Evolutionary conservation across 2,888 invertebrate species (phyloP).

Genomic region (Ormyrus labotus): DNA sequence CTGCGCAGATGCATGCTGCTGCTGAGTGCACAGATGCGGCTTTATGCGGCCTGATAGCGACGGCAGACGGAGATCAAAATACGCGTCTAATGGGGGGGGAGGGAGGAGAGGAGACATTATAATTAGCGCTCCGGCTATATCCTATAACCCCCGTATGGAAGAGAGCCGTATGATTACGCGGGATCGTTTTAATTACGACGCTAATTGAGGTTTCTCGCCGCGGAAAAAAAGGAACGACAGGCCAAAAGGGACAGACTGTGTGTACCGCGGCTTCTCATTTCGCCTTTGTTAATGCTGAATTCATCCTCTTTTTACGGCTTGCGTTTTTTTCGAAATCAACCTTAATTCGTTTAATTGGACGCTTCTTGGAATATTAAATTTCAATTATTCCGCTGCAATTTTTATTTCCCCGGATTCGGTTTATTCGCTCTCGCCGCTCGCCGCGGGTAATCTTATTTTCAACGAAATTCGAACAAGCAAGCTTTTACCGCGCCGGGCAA

Average conservation of each 20-base stretch:
- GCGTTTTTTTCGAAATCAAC: slow-evolving; percentile 4
- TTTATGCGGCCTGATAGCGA: slow-evolving; percentile 22
- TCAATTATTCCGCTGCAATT: slow-evolving; percentile 24
- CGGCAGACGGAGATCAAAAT: slow-evolving; percentile 44
- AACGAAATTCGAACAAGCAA: not conserved
- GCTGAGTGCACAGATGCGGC: not conserved
- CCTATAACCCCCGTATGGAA: slow-evolving; percentile 1
- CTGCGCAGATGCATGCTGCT: slow-evolving; percentile 12
- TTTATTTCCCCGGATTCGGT: not conserved
- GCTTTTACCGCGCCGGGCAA: too few relatives aligned
- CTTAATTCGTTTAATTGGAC: slow-evolving; percentile 41
- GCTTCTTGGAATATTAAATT: slow-evolving; percentile 26
- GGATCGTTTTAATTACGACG: slow-evolving; percentile 54
- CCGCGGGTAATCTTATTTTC: not conserved
- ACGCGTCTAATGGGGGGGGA: slow-evolving; percentile 32
- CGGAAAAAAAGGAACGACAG: slow-evolving; percentile 3
- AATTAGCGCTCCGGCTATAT: slow-evolving; percentile 45
- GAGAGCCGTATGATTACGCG: slow-evolving; percentile 34
- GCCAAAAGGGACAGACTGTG: not conserved
- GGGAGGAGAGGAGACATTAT: slow-evolving; percentile 47
- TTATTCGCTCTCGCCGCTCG: not conserved
- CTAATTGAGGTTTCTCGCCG: slow-evolving; percentile 47
- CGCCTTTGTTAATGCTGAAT: slow-evolving; percentile 3
- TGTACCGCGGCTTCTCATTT: slow-evolving; percentile 17
- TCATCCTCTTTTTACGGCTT: not conserved